Evolutionary conservation across 2,888 invertebrate species (phyloP).

Genomic region (Apamea epomidion): DNA sequence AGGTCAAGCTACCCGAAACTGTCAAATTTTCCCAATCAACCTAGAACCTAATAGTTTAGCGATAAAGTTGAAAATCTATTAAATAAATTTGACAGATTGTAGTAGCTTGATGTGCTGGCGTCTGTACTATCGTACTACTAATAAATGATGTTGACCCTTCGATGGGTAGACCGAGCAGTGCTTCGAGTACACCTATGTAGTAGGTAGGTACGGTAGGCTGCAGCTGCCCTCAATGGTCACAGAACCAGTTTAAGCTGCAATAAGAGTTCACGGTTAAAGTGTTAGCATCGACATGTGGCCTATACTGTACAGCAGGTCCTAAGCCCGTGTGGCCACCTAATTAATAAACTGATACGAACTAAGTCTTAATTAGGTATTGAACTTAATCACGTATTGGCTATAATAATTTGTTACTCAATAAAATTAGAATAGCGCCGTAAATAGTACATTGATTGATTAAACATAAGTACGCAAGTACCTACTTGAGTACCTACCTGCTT

Average conservation of each 20-base stretch:
- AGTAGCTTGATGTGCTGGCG: too few relatives aligned
- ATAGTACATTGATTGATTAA: not conserved
- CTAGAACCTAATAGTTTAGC: too few relatives aligned
- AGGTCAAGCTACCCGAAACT: too few relatives aligned
- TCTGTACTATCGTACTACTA: too few relatives aligned
- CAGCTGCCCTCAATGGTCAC: not conserved
- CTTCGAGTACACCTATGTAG: not conserved
- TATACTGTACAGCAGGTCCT: not conserved
- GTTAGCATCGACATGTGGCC: not conserved
- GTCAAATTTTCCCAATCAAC: too few relatives aligned
- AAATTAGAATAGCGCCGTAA: not conserved
- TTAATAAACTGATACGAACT: not conserved
- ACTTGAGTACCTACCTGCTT: too few relatives aligned
- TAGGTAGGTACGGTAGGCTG: not conserved
- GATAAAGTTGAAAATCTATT: too few relatives aligned
- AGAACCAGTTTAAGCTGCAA: not conserved
- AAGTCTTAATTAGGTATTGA: not conserved
- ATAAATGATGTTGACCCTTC: too few relatives aligned
- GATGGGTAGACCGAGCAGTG: not conserved
- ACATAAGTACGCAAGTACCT: not conserved
- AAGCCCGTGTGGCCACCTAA: not conserved
- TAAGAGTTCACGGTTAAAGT: not conserved
- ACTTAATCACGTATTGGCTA: not conserved
- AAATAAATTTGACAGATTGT: too few relatives aligned
- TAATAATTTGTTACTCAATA: slow-evolving; percentile 1